These are phyloP conservation scores for Phoxinus phoxinus DNA, from an alignment of 2,113 vertebrate genomes.

Conservation along the genomic window DNA sequence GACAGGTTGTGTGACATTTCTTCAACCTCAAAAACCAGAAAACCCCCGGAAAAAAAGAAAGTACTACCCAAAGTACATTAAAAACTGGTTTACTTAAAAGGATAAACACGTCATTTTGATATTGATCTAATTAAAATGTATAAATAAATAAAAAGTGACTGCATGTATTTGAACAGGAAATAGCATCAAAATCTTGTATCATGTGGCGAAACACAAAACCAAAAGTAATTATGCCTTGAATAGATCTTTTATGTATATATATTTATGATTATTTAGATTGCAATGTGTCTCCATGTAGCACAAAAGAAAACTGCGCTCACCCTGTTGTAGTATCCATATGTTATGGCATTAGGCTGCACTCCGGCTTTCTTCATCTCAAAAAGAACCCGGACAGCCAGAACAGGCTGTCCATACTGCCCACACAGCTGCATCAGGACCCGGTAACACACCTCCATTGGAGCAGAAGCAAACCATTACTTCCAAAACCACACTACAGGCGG, in stretches of 20 bases:
- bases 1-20: background rate
- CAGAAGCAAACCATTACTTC: conserved; percentile 1
- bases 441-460: conserved; percentile 89
- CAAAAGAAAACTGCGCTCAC: conserved; percentile 7
- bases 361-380: conserved; percentile 99
- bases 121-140: background rate
- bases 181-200: background rate
- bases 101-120: background rate
- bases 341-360: conserved; percentile 96
- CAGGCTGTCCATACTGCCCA: conserved; percentile 95
- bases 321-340: conserved; percentile 97
- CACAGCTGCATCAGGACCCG: conserved; percentile 96
- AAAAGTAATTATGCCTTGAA: background rate
- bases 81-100: background rate
- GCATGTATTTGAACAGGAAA: background rate
- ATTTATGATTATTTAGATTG: background rate
- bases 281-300: background rate
- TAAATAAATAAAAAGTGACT: background rate
- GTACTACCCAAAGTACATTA: background rate
- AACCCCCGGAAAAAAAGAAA: background rate
- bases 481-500: background rate
- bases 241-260: background rate
- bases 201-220: background rate
- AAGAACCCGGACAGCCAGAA: conserved; percentile 91
- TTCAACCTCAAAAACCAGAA: background rate